phyloP scores from a whole-genome alignment of 2,888 invertebrate genomes.

The Tenodera sinensis region DNA sequence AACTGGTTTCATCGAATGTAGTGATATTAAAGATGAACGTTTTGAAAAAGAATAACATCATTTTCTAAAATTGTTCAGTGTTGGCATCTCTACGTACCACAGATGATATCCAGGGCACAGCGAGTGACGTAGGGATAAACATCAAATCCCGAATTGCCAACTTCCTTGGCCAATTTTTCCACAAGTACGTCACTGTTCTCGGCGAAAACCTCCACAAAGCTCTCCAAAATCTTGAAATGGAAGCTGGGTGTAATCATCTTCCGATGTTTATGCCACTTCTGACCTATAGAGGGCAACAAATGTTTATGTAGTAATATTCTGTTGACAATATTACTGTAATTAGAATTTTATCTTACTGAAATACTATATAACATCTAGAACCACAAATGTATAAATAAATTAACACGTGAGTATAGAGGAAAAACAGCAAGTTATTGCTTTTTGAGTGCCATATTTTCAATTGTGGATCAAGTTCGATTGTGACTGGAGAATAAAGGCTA shows the following conservation, averaged over 20 bases:
- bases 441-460: too few species aligned
- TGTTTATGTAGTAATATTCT: too few species aligned
- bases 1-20: too few species aligned
- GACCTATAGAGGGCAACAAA: neutral
- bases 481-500: too few species aligned
- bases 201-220: constrained; percentile 18
- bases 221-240: constrained; percentile 27
- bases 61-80: too few species aligned
- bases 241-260: constrained; percentile 29
- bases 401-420: too few species aligned
- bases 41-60: too few species aligned
- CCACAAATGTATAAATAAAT: too few species aligned
- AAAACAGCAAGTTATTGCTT: too few species aligned
- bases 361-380: too few species aligned
- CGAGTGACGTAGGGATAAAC: constrained; percentile 18
- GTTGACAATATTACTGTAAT: neutral
- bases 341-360: neutral
- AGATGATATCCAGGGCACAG: constrained; percentile 28
- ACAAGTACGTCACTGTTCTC: constrained; percentile 20
- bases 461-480: too few species aligned
- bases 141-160: neutral
- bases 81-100: constrained; percentile 25
- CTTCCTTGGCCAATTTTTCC: constrained; percentile 6
- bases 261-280: constrained; percentile 24
- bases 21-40: too few species aligned